These are phyloP conservation scores for Rafetus swinhoei DNA, from an alignment of 2,113 vertebrate genomes.

Conservation along the genomic window DNA sequence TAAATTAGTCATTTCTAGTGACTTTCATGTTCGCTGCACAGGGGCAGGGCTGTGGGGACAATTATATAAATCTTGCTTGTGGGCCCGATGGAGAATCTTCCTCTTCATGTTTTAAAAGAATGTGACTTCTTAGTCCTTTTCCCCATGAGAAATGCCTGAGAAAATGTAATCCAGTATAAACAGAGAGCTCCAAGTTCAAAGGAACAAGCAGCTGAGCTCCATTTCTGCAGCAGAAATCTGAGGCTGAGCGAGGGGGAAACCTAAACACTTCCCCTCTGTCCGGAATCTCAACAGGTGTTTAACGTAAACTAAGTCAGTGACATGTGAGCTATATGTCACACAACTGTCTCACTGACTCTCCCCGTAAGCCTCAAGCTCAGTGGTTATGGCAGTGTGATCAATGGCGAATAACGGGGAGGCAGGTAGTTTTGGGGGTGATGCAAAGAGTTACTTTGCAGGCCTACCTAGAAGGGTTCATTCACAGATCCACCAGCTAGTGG, in stretches of 20 bases:
- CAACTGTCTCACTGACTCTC: background rate
- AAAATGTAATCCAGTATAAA: conserved; percentile 5
- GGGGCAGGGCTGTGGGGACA: background rate
- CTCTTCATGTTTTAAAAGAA: background rate
- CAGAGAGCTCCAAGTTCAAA: background rate
- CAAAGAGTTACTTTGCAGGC: background rate
- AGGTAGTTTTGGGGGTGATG: background rate
- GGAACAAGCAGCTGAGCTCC: background rate
- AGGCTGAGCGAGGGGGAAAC: background rate
- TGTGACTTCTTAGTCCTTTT: conserved; percentile 20
- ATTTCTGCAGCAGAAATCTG: background rate
- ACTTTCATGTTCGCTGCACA: background rate
- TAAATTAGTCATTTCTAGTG: fast-evolving
- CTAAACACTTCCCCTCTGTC: background rate
- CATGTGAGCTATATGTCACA: background rate
- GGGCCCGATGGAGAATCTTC: conserved; percentile 24
- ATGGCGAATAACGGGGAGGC: background rate
- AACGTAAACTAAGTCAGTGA: background rate
- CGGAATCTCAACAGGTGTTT: background rate
- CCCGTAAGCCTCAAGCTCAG: background rate
- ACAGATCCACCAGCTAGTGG: background rate
- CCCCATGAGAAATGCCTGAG: conserved; percentile 4
- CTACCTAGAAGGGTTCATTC: too few relatives aligned
- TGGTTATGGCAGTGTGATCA: background rate
- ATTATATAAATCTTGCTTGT: conserved; percentile 24